phyloP scores from a whole-genome alignment of 2,113 vertebrate species.

The Erythrolamprus reginae region DNA sequence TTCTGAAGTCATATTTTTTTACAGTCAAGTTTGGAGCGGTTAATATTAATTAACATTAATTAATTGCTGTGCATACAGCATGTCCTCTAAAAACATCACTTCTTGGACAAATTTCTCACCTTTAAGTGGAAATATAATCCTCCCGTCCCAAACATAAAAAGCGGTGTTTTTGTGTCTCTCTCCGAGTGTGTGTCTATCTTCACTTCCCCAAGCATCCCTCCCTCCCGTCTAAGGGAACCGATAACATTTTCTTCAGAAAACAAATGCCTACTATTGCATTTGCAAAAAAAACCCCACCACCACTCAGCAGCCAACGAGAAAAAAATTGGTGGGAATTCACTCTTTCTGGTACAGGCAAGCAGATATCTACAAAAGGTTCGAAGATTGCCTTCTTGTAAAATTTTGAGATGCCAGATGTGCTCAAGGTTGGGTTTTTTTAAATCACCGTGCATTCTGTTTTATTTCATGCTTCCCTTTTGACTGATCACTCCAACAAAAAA shows the following conservation, averaged over 20 bases:
- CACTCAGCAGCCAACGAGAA: fast-evolving
- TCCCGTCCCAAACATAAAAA: conserved; percentile 29
- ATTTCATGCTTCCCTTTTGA: background rate
- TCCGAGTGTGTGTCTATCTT: background rate
- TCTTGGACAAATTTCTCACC: conserved; percentile 45
- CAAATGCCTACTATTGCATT: background rate
- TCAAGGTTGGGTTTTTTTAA: background rate
- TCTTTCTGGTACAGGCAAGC: background rate
- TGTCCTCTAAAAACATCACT: background rate
- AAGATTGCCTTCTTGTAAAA: background rate
- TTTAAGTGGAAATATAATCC: conserved; percentile 45
- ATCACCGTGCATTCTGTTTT: background rate
- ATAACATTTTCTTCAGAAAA: background rate
- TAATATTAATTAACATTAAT: too few relatives aligned
- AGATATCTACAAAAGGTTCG: background rate
- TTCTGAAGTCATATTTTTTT: too few relatives aligned
- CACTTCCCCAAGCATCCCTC: background rate
- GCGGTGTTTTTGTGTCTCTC: background rate
- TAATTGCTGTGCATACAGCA: fast-evolving
- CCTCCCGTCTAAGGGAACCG: background rate
- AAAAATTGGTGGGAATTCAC: background rate
- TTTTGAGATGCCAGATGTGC: background rate
- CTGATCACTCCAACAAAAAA: background rate
- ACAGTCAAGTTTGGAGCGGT: too few relatives aligned
- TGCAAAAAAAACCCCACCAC: background rate